Evolutionary conservation across 2,888 invertebrate species (phyloP).

Genomic region (Diplolepis rosae): DNA sequence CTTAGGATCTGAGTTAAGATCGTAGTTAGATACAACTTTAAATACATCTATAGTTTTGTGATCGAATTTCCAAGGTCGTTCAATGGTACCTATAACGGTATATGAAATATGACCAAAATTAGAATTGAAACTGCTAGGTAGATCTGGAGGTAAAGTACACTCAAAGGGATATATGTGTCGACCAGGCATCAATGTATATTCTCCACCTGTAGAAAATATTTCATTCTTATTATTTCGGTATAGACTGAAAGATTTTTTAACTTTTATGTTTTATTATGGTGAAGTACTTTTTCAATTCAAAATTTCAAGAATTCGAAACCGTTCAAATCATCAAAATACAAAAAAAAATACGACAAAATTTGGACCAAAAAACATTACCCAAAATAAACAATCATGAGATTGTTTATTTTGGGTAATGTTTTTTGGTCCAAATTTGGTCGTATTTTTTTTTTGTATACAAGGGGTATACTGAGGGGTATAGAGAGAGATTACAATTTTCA

Average conservation of each 20-base stretch:
- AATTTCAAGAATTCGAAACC: too few relatives aligned
- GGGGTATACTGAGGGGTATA: too few relatives aligned
- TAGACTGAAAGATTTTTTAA: slow-evolving; percentile 71
- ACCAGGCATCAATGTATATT: slow-evolving; percentile 82
- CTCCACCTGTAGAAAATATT: slow-evolving; percentile 77
- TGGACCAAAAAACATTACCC: too few relatives aligned
- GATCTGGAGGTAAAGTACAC: slow-evolving; percentile 81
- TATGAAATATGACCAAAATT: slow-evolving; percentile 85
- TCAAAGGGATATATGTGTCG: slow-evolving; percentile 85
- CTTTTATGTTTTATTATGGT: too few relatives aligned
- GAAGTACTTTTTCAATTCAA: too few relatives aligned
- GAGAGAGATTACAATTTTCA: too few relatives aligned
- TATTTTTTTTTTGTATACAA: too few relatives aligned
- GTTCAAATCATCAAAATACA: too few relatives aligned
- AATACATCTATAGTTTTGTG: slow-evolving; percentile 87
- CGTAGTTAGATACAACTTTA: slow-evolving; percentile 86
- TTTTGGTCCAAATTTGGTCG: too few relatives aligned
- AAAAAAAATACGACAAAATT: too few relatives aligned
- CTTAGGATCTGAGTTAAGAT: slow-evolving; percentile 85
- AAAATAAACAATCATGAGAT: too few relatives aligned
- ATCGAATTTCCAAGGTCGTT: slow-evolving; percentile 89
- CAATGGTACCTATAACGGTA: slow-evolving; percentile 84
- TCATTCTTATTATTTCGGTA: slow-evolving; percentile 36
- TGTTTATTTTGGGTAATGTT: too few relatives aligned
- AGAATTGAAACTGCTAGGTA: slow-evolving; percentile 85